A percentile compares a stretch with the other conserved stretches of the same genome.
Conservation (phyloP, 1,140 invertebrate species). For the Lineus longissimus region DNA sequence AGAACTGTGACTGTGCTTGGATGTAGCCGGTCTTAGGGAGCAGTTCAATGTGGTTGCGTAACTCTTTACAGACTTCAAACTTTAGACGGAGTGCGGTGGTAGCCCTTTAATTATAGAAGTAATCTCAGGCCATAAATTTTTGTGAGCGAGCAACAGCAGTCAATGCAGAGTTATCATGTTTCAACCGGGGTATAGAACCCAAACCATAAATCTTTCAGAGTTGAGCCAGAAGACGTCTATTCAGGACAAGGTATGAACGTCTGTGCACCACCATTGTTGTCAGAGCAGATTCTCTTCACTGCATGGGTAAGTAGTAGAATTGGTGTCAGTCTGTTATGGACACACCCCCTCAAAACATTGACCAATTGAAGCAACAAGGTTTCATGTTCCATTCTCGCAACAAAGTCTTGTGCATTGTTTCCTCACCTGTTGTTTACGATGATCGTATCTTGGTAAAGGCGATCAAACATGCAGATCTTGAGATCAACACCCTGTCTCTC, state of each 20-base stretch:
- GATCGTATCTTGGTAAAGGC: slow-evolving; percentile 54
- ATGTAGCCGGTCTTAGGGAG: slow-evolving; percentile 53
- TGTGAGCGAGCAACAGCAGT: slow-evolving; percentile 2
- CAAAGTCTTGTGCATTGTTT: too few relatives aligned
- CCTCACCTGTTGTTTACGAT: slow-evolving; percentile 49
- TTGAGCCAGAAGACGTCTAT: too few relatives aligned
- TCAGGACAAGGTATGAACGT: too few relatives aligned
- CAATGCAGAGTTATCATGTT: too few relatives aligned
- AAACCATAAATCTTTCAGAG: too few relatives aligned
- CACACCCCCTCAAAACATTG: too few relatives aligned
- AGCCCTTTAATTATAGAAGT: slow-evolving; percentile 32
- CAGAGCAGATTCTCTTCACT: too few relatives aligned
- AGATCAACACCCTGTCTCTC: slow-evolving; percentile 48
- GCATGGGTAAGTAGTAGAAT: too few relatives aligned
- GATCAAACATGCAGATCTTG: slow-evolving; percentile 53
- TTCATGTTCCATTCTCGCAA: neutral
- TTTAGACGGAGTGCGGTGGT: slow-evolving; percentile 46
- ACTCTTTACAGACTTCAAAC: slow-evolving; percentile 50
- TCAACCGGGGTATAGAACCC: too few relatives aligned
- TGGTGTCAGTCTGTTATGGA: too few relatives aligned
- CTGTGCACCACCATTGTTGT: too few relatives aligned
- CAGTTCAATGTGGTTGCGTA: slow-evolving; percentile 50
- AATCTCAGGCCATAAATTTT: neutral
- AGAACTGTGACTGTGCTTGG: slow-evolving; percentile 53
- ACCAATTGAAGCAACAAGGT: neutral